Evolutionary conservation across 2,797 vertebrate species (phyloP).

Genomic region (Helicolenus hilgendorfi): DNA sequence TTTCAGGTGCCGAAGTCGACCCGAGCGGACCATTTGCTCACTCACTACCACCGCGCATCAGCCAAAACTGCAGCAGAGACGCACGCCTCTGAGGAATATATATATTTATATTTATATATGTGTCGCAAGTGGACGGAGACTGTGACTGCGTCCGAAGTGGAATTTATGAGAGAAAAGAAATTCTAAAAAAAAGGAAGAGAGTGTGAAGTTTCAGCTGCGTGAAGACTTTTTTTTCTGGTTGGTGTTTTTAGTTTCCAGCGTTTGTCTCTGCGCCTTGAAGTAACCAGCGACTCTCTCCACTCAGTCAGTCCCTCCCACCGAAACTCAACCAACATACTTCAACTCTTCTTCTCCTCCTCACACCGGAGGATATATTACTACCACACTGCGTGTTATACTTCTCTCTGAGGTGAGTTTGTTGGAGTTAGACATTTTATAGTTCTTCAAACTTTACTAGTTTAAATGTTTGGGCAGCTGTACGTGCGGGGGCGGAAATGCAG

Average conservation of each 20-base stretch:
- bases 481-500: slow-evolving; percentile 73
- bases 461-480: neutral
- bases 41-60: slow-evolving; percentile 75
- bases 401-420: slow-evolving; percentile 61
- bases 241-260: slow-evolving; percentile 35
- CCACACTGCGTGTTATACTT: neutral
- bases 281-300: slow-evolving; percentile 16
- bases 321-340: slow-evolving; percentile 51
- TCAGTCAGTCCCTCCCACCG: slow-evolving; percentile 12
- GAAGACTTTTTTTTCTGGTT: slow-evolving; percentile 1
- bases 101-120: too few species aligned
- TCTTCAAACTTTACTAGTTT: slow-evolving; percentile 63
- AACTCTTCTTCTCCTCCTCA: slow-evolving; percentile 5
- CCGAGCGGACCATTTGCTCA: slow-evolving; percentile 58
- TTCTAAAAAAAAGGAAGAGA: neutral
- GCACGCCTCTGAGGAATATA: slow-evolving; percentile 40
- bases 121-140: slow-evolving; percentile 44
- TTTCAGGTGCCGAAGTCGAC: slow-evolving; percentile 89
- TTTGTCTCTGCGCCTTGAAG: neutral
- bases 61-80: slow-evolving; percentile 29
- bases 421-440: neutral
- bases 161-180: neutral
- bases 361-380: slow-evolving; percentile 19
- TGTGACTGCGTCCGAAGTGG: slow-evolving; percentile 12
- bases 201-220: slow-evolving; percentile 55